Evolutionary conservation across 2,797 vertebrate species (phyloP), one percentile per base, ranked within the genome.

Genomic region (Carapus acus): DNA sequence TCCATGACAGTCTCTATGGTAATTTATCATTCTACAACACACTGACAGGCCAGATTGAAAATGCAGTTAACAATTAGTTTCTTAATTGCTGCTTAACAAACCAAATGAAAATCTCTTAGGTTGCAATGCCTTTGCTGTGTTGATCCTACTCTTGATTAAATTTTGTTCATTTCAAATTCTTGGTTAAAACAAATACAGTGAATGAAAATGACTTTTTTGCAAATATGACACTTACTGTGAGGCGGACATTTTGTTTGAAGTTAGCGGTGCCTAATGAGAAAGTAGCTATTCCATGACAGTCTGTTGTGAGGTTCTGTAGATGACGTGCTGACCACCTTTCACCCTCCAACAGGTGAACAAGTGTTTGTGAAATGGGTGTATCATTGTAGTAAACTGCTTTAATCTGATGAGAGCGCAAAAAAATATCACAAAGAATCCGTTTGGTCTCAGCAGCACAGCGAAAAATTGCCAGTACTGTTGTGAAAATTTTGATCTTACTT

Each of bases 251-350:
- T 0, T 7, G 43, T 1, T 9, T 7, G 23, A 24, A 4, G 13
- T 7, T 1, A 1, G 65, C 15, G 1, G 79, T 74, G 38, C 62
- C 51, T 0, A 86, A 4, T 9, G 78, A 72, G 64, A 88, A 88
- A 2, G 14, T 3, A n/a, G 83, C 79, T 0, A 80, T 3, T 16
- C 86, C 86, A 1, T 78, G 6, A 2, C 12, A 27, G 58, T 84
- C 61, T 2, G 85, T 86, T 8, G 85, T 86, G 12, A 86, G 74
- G 41, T 83, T 87, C 19, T 65, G 51, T 1, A 76, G 15, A 4
- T 1, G 18, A 2, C 5, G 15, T n/a, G 24, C 0, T 1, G 42
- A 7, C 78, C 77, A 76, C 1, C 0, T n/a, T 7, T 43, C 4
- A 2, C 67, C 71, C 31, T 70, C 49, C 8, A 67, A 75, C 62